These are phyloP conservation scores for Tamandua tetradactyla DNA, from an alignment of 2,797 vertebrate genomes.

Conservation along the genomic window DNA sequence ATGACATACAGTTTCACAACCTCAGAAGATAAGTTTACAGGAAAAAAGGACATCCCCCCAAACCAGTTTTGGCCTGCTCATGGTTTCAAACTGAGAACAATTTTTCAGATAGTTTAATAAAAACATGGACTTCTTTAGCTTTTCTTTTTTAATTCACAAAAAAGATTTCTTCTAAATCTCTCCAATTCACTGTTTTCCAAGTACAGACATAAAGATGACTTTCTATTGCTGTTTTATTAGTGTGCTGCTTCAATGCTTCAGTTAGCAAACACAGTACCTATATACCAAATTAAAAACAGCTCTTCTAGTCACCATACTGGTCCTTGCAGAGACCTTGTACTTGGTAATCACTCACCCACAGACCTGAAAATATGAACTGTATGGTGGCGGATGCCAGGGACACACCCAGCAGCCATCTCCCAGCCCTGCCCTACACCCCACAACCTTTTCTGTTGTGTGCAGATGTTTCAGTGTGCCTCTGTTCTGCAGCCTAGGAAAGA, in stretches of 20 bases:
- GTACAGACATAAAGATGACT: not conserved
- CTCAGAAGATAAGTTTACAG: no score
- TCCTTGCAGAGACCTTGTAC: not conserved
- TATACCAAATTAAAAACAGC: conserved; percentile 1
- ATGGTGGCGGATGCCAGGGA: no score
- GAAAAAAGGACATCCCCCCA: no score
- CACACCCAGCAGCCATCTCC: no score
- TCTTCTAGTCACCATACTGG: not conserved
- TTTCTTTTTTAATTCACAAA: conserved; percentile 39
- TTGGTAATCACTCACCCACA: conserved; percentile 31
- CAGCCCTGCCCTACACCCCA: no score
- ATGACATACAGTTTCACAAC: no score
- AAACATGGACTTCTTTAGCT: conserved; percentile 32
- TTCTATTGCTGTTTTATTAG: conserved; percentile 61
- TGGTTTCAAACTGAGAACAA: not conserved
- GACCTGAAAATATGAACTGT: conserved; percentile 9
- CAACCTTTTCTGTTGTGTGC: no score
- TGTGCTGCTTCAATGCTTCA: conserved; percentile 9
- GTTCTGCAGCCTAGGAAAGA: no score
- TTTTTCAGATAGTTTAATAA: not conserved
- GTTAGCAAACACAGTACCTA: conserved; percentile 62
- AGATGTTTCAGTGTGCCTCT: no score
- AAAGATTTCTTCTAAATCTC: conserved; percentile 42
- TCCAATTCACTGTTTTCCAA: conserved; percentile 12
- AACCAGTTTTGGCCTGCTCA: no score